Conservation (phyloP, 1,140 invertebrate genomes). For the Temnothorax nylanderi region DNA sequence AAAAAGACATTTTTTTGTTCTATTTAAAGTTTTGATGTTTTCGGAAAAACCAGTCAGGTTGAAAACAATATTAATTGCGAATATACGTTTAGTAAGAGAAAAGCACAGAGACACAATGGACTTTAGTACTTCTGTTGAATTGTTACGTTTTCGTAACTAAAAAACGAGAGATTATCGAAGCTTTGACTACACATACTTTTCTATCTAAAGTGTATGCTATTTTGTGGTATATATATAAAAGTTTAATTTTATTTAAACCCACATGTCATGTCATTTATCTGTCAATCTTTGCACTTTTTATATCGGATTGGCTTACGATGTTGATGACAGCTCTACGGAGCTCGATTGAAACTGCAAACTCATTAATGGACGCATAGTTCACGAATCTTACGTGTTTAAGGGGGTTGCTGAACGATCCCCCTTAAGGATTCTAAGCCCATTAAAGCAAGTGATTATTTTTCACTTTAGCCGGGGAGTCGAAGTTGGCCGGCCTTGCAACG, state of each 20-base stretch:
- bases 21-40: constrained; percentile 16
- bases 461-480: too few species aligned
- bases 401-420: too few species aligned
- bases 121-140: neutral
- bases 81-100: neutral
- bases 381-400: too few species aligned
- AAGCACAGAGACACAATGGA: neutral
- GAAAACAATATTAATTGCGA: neutral
- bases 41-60: neutral
- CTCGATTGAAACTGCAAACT: too few species aligned
- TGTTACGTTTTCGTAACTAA: neutral
- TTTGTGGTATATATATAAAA: neutral
- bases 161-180: neutral
- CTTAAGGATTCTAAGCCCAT: too few species aligned
- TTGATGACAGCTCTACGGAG: too few species aligned
- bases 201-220: neutral
- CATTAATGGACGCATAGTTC: too few species aligned
- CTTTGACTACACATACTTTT: neutral
- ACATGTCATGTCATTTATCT: too few species aligned
- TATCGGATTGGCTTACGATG: too few species aligned
- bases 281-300: neutral
- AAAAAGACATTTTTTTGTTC: neutral
- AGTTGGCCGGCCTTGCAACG: too few species aligned
- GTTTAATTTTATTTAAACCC: constrained; percentile 28
- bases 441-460: too few species aligned